These are phyloP conservation scores for Xiphorhynchus elegans DNA, from an alignment of 2,113 vertebrate genomes.

Conservation along the genomic window DNA sequence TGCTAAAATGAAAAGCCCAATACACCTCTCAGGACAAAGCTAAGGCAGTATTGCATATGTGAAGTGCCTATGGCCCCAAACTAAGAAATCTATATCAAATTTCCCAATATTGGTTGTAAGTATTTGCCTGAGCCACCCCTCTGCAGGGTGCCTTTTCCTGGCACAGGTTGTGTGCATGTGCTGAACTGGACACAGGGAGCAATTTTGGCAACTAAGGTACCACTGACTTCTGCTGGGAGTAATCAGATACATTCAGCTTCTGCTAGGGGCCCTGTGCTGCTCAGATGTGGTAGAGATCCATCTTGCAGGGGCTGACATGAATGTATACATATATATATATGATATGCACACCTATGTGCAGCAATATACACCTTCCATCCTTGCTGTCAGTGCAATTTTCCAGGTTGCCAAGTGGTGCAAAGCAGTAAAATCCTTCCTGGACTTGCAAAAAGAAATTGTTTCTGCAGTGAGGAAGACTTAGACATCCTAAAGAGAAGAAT, in stretches of 20 bases:
- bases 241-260: not conserved
- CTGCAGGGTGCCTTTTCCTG: rapidly evolving
- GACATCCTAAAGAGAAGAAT: not conserved
- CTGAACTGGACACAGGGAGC: not conserved
- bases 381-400: not conserved
- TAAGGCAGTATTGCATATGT: not conserved
- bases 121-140: not conserved
- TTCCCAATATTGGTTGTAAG: not conserved
- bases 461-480: not conserved
- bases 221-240: slow-evolving; percentile 43
- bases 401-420: not conserved
- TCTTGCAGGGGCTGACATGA: rapidly evolving
- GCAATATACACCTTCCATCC: not conserved
- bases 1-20: not conserved
- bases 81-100: not conserved
- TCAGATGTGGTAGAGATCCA: not conserved
- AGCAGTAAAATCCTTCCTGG: not conserved
- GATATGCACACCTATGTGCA: not conserved
- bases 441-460: not conserved
- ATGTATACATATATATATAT: rapidly evolving
- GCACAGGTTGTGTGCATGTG: rapidly evolving
- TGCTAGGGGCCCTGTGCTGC: not conserved
- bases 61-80: not conserved
- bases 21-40: not conserved
- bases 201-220: not conserved